phyloP scores from a whole-genome alignment of 2,888 invertebrate species.

The Drosophila emarginata region DNA sequence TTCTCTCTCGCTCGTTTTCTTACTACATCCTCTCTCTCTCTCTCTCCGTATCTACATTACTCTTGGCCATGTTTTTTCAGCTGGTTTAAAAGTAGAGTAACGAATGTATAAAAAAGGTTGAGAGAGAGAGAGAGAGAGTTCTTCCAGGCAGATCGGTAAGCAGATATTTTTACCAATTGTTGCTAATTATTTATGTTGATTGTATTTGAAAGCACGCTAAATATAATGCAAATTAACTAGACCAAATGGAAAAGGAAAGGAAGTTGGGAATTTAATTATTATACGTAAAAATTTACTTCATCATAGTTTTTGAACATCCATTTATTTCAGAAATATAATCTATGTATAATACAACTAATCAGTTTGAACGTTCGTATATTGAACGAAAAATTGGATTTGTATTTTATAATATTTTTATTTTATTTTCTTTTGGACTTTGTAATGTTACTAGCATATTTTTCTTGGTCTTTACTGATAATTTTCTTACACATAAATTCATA shows the following conservation, averaged over 20 bases:
- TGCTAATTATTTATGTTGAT: conserved; percentile 50
- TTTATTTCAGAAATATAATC: too few relatives aligned
- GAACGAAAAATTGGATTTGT: background rate
- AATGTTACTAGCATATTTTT: background rate
- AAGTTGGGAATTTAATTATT: background rate
- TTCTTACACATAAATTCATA: conserved; percentile 34
- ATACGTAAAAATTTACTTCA: too few relatives aligned
- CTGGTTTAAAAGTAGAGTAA: background rate
- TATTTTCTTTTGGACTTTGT: background rate
- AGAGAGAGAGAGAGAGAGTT: background rate
- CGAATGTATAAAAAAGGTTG: background rate
- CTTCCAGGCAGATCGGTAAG: background rate
- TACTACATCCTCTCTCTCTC: background rate
- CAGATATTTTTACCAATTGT: conserved; percentile 18
- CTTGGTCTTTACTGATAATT: conserved; percentile 4
- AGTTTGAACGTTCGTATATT: background rate
- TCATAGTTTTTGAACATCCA: too few relatives aligned
- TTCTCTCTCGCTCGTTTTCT: background rate
- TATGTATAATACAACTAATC: too few relatives aligned
- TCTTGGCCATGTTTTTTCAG: background rate
- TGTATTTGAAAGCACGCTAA: conserved; percentile 22
- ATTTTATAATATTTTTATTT: background rate
- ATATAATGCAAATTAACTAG: conserved; percentile 46
- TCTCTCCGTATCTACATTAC: background rate
- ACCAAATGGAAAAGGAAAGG: background rate